A percentile compares a stretch with the other conserved stretches of the same genome.
Evolutionary conservation across 2,888 invertebrate species (phyloP).

Genomic region (Tridacna crocea): DNA sequence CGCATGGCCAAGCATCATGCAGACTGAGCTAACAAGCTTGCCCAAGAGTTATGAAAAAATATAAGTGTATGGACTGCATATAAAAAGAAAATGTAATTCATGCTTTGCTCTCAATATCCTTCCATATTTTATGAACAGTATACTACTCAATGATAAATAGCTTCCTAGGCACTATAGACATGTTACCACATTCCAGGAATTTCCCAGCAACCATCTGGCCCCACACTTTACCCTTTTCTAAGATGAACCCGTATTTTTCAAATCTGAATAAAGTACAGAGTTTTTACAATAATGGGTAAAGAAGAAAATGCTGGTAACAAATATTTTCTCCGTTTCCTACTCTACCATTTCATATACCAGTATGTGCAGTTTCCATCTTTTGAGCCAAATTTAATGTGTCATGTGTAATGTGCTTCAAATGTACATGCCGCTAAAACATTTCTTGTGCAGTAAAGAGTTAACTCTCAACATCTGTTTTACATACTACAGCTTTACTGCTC

Average conservation of each 20-base stretch:
- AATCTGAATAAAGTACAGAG: too few relatives aligned
- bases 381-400: too few relatives aligned
- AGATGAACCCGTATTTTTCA: too few relatives aligned
- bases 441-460: not conserved
- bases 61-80: not conserved
- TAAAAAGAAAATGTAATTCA: not conserved
- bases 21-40: not conserved
- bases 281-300: too few relatives aligned
- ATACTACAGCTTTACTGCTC: slow-evolving; percentile 1
- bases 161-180: slow-evolving; percentile 3
- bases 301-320: too few relatives aligned
- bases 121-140: slow-evolving; percentile 2
- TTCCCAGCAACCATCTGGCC: slow-evolving; percentile 7
- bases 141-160: slow-evolving; percentile 3
- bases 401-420: too few relatives aligned
- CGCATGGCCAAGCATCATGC: not conserved
- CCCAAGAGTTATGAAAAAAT: not conserved
- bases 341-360: too few relatives aligned
- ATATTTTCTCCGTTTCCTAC: too few relatives aligned
- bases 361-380: too few relatives aligned
- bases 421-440: too few relatives aligned
- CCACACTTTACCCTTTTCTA: not conserved
- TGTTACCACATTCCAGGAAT: slow-evolving; percentile 14
- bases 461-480: slow-evolving; percentile 12
- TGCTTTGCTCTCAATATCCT: not conserved